These are phyloP conservation scores for Drosophila ironensis DNA, from an alignment of 1,140 invertebrate genomes.

Conservation along the genomic window DNA sequence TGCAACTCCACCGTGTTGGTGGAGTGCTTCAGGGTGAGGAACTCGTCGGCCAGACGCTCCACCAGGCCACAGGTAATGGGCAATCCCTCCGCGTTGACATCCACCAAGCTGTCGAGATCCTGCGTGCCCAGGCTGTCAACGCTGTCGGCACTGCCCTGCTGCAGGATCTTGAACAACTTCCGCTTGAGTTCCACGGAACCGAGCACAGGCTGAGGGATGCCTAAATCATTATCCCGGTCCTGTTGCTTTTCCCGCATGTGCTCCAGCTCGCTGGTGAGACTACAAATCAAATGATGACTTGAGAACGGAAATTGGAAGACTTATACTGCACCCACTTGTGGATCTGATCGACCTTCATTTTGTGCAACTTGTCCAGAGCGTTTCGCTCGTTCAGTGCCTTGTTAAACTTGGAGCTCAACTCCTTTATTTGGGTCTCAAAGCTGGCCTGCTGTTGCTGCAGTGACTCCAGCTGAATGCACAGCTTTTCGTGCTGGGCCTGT, in stretches of 20 bases:
- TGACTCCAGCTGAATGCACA: conserved; percentile 50
- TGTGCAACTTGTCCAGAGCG: conserved; percentile 73
- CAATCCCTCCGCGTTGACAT: conserved; percentile 41
- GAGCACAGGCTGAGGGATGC: conserved; percentile 1
- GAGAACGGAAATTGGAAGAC: fast-evolving
- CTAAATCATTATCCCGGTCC: not conserved
- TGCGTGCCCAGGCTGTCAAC: conserved; percentile 21
- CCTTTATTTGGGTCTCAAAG: conserved; percentile 66
- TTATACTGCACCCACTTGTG: conserved; percentile 38
- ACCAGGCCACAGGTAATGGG: conserved; percentile 59
- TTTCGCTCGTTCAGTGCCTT: conserved; percentile 69
- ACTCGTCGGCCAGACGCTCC: conserved; percentile 71
- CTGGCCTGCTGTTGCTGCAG: conserved; percentile 55
- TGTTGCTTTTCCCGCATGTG: conserved; percentile 65
- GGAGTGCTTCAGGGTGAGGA: conserved; percentile 63
- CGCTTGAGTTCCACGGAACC: conserved; percentile 65
- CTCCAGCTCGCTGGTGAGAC: conserved; percentile 65
- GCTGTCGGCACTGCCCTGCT: conserved; percentile 54
- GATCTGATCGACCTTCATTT: conserved; percentile 78
- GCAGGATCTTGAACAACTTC: conserved; percentile 72
- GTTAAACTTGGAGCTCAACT: conserved; percentile 54
- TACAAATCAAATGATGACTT: not conserved
- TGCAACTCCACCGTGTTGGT: conserved; percentile 75
- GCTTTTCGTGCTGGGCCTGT: conserved; percentile 61
- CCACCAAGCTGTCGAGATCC: conserved; percentile 74